Base-by-base conservation (phyloP, 2,797 vertebrate species). In the Paramormyrops hopkinsi region DNA sequence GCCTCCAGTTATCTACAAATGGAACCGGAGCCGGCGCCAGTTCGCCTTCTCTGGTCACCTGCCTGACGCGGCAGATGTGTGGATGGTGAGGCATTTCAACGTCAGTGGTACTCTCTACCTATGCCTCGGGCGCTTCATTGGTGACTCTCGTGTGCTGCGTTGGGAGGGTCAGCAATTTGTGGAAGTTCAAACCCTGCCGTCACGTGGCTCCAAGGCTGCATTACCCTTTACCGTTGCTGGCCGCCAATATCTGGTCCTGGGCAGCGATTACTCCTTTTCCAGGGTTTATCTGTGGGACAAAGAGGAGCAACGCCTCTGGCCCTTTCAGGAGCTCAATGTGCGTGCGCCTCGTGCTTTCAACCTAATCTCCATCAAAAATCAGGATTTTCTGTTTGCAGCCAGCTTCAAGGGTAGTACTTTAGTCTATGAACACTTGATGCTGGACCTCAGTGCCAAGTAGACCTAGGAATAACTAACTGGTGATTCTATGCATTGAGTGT, bases 321-420 rank as follows among this genome's bases (percentile, higher is more conserved):
- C 97, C 91, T 99, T 99, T 95, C 98, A 99, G 94, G 98, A 99
- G 95, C 94, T 99, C 94, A 99, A 98, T 93, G 96, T 99, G 93
- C 98, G 99, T 93, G 97, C 98, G 5, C 98, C 98, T 0, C 96
- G 98, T 93, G 98, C 98, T 89, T 99, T 99, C 96, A 97, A 97
- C 19, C 96, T 97, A 5, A 96, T 99, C 91, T 97, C 97, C 93
- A 97, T 99, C 93, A 97, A 98, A 95, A 98, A 98, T 94, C 96
- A 96, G 90, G 96, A 98, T 95, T 99, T 99, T 95, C 96, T 99
- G 92, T 96, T 99, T 93, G 98, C 98, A 90, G 98, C 98, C 92
- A 99, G 98, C 95, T 99, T 99, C 96, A 99, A 98, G 96, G 98
- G 98, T 93, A 98, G 97, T 92, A 99, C 98, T 90, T 94, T 98